phyloP scores from a whole-genome alignment of 2,797 vertebrate genomes.

The Sebastes itinus region DNA sequence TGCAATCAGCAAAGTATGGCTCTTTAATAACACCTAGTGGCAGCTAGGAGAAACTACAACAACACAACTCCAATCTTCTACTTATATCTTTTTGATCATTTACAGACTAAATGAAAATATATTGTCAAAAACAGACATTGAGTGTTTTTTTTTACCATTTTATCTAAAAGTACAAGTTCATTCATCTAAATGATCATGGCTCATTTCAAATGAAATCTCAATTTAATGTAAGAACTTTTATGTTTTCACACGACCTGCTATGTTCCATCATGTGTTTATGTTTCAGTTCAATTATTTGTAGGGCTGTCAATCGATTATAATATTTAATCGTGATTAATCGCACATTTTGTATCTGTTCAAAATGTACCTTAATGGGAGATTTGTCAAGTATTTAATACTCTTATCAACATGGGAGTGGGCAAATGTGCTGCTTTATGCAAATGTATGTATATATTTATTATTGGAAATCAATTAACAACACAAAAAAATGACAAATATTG shows the following conservation, averaged over 20 bases:
- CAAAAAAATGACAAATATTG: too few species aligned
- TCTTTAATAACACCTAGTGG: conserved; percentile 55
- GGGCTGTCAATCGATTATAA: too few species aligned
- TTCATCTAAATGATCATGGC: neutral
- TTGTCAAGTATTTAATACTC: too few species aligned
- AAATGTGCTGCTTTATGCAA: too few species aligned
- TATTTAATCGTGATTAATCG: too few species aligned
- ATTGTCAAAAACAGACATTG: neutral
- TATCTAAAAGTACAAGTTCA: neutral
- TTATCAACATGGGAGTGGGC: too few species aligned
- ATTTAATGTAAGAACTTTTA: too few species aligned
- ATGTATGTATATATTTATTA: too few species aligned
- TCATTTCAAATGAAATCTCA: too few species aligned
- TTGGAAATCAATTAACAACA: too few species aligned
- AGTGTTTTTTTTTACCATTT: neutral
- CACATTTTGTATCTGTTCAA: too few species aligned
- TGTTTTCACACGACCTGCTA: neutral
- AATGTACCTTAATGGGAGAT: too few species aligned
- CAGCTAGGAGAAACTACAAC: conserved; percentile 32
- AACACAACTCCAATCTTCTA: neutral
- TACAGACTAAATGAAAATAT: neutral
- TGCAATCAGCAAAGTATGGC: neutral
- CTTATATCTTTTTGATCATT: neutral
- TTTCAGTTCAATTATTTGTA: neutral
- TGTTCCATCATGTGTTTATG: neutral